Conservation (phyloP, 2,888 invertebrate genomes). For the Orchestes rusci region DNA sequence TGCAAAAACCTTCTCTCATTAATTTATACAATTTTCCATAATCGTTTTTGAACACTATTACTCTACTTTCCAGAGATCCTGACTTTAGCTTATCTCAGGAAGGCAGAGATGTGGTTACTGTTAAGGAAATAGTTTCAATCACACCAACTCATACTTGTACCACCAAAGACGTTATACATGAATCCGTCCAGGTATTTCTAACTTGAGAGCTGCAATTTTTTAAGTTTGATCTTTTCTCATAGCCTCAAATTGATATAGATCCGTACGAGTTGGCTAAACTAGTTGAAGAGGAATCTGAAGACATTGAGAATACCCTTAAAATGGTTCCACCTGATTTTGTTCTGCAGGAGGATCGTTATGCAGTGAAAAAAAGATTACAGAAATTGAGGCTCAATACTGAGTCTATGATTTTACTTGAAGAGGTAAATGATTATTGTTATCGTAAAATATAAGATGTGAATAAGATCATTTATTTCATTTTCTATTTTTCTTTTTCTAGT, state of each 20-base stretch:
- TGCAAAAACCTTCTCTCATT: too few species aligned
- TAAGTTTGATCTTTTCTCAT: too few species aligned
- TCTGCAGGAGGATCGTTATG: constrained; percentile 32
- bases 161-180: constrained; percentile 24
- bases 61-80: constrained; percentile 16
- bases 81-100: constrained; percentile 10
- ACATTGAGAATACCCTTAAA: constrained; percentile 36
- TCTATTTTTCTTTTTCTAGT: constrained; percentile 24
- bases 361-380: constrained; percentile 35
- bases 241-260: constrained; percentile 26
- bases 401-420: constrained; percentile 34
- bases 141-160: constrained; percentile 18
- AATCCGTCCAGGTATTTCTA: constrained; percentile 14
- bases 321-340: constrained; percentile 37
- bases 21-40: not conserved
- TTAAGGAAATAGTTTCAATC: constrained; percentile 24
- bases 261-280: constrained; percentile 34
- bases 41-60: not conserved
- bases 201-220: too few species aligned
- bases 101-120: constrained; percentile 19
- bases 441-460: not conserved
- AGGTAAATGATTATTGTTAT: constrained; percentile 23
- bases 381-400: constrained; percentile 33
- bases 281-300: constrained; percentile 38
- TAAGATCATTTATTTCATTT: too few species aligned